Evolutionary conservation across 1,140 invertebrate species (phyloP).

Genomic region (Agrilus planipennis): DNA sequence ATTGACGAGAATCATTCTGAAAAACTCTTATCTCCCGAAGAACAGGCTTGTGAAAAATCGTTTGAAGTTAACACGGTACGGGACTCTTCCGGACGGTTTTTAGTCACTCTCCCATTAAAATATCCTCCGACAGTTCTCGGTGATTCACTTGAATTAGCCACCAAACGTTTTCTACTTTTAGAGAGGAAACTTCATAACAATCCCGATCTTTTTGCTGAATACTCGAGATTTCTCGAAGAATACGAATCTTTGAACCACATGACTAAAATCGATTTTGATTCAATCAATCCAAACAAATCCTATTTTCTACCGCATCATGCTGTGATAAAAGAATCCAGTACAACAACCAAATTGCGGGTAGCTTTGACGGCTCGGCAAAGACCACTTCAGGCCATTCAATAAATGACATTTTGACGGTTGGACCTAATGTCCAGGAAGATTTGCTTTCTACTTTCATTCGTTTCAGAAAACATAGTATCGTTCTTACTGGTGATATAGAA

Average conservation of each 20-base stretch:
- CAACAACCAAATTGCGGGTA: constrained; percentile 23
- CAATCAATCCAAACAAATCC: too few relatives aligned
- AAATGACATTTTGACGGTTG: constrained; percentile 20
- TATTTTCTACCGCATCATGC: constrained; percentile 32
- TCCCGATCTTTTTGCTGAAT: not conserved
- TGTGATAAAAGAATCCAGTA: constrained; percentile 20
- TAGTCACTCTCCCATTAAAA: not conserved
- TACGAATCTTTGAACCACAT: too few relatives aligned
- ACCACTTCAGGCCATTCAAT: constrained; percentile 17
- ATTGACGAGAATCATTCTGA: not conserved
- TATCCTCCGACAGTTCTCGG: not conserved
- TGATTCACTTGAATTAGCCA: not conserved
- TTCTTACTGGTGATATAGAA: constrained; percentile 24
- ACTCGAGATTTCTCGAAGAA: too few relatives aligned
- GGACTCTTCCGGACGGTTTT: not conserved
- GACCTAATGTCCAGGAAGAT: constrained; percentile 17
- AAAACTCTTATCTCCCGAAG: not conserved
- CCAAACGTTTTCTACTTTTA: not conserved
- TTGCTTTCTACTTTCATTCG: constrained; percentile 14
- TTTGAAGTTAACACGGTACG: not conserved
- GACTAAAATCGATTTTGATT: too few relatives aligned
- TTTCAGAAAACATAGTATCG: constrained; percentile 26
- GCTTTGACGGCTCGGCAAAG: constrained; percentile 28
- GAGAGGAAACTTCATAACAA: not conserved
- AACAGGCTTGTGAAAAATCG: not conserved